Evolutionary conservation across 2,888 invertebrate species (phyloP).

Genomic region (Dione juno): DNA sequence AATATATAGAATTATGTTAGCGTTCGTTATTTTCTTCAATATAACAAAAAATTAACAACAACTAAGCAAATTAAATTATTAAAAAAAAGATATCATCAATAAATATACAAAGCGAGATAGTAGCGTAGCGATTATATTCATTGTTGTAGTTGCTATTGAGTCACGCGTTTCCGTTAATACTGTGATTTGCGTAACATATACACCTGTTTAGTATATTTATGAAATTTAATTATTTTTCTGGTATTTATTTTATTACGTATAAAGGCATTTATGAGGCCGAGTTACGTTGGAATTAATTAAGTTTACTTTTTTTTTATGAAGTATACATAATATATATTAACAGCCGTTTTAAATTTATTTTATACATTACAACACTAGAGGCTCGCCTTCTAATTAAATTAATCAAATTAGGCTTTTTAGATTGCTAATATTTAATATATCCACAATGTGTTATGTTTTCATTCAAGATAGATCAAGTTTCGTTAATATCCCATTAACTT

Average conservation of each 20-base stretch:
- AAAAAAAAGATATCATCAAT: not conserved
- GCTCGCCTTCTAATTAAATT: too few species aligned
- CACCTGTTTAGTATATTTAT: constrained; percentile 28
- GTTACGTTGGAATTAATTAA: too few species aligned
- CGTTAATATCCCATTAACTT: constrained; percentile 22
- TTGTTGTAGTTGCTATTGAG: constrained; percentile 16
- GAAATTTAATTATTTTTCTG: constrained; percentile 12
- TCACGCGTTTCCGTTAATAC: constrained; percentile 41
- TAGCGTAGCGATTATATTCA: constrained; percentile 27
- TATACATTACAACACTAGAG: too few species aligned
- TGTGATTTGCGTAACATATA: constrained; percentile 37
- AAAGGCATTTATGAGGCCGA: too few species aligned
- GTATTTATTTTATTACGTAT: not conserved
- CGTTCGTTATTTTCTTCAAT: too few species aligned
- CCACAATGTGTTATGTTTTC: constrained; percentile 11
- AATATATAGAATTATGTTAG: too few species aligned
- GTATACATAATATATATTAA: not conserved
- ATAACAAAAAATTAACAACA: too few species aligned
- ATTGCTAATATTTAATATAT: not conserved
- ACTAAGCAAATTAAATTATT: not conserved
- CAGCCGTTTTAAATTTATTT: too few species aligned
- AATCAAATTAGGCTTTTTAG: not conserved
- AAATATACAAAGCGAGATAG: constrained; percentile 31
- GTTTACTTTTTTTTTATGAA: not conserved
- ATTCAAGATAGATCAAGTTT: constrained; percentile 22